Percentiles rank a stretch among this genome's conserved stretches.
Conservation (phyloP, 1,140 invertebrate genomes). For the Geopemphigus sp. region DNA sequence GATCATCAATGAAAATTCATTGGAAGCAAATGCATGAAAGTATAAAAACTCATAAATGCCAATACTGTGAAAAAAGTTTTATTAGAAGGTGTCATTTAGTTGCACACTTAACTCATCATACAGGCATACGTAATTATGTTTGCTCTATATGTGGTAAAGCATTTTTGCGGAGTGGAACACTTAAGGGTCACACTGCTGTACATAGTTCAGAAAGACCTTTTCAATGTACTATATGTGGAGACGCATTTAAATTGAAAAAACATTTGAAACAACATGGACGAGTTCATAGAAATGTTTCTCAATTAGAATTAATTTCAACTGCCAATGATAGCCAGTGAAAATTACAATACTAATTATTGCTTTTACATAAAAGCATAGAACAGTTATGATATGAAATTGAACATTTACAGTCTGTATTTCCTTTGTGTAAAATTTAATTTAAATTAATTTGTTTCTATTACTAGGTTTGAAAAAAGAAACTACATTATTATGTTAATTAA, state of each 20-base stretch:
- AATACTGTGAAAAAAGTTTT: constrained; percentile 59
- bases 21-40: constrained; percentile 59
- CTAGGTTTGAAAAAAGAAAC: too few species aligned
- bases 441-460: too few species aligned
- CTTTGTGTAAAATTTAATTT: background rate
- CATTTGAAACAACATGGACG: constrained; percentile 50
- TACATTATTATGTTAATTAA: too few species aligned
- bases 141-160: constrained; percentile 60
- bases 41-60: constrained; percentile 66
- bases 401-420: background rate
- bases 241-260: constrained; percentile 50
- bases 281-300: constrained; percentile 1
- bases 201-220: constrained; percentile 51
- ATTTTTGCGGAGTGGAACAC: constrained; percentile 56
- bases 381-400: too few species aligned
- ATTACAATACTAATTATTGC: too few species aligned
- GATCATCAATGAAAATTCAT: constrained; percentile 50
- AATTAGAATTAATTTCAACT: background rate
- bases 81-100: constrained; percentile 58
- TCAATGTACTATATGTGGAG: constrained; percentile 50
- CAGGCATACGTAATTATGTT: constrained; percentile 59
- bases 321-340: background rate
- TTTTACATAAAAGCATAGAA: too few species aligned
- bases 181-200: constrained; percentile 48
- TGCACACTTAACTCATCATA: constrained; percentile 60